These are phyloP conservation scores for Drosophila kurseongensis DNA, from an alignment of 1,140 invertebrate species.

Conservation along the genomic window DNA sequence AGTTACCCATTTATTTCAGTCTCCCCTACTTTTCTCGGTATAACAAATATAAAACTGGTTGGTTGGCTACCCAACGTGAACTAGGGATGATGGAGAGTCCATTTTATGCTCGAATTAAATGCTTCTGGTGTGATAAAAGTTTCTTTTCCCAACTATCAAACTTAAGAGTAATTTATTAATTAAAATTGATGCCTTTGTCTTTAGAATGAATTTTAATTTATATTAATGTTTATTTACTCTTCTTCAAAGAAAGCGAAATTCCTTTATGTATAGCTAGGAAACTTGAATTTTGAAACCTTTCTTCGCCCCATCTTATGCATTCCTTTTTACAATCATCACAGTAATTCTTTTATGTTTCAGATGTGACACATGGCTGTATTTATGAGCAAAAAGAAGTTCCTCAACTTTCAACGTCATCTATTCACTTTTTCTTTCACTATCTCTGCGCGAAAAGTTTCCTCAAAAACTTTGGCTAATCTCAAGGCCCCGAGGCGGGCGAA, in stretches of 20 bases:
- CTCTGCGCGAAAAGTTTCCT: slow-evolving; percentile 37
- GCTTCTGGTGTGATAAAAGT: too few species aligned
- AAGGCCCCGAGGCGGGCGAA: slow-evolving; percentile 24
- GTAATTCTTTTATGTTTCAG: neutral
- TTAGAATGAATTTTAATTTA: too few species aligned
- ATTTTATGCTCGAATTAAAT: too few species aligned
- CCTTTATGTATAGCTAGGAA: too few species aligned
- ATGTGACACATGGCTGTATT: neutral
- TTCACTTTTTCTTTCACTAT: slow-evolving; percentile 48
- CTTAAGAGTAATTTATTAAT: too few species aligned
- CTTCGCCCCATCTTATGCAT: neutral
- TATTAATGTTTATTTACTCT: too few species aligned
- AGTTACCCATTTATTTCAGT: slow-evolving; percentile 53
- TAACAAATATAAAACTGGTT: slow-evolving; percentile 7
- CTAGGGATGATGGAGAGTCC: neutral
- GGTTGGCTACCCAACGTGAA: neutral
- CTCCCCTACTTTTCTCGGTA: slow-evolving; percentile 2
- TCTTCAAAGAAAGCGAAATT: too few species aligned
- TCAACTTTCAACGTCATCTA: slow-evolving; percentile 7
- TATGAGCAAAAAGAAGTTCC: neutral
- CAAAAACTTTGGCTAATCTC: slow-evolving; percentile 36
- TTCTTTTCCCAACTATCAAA: too few species aligned
- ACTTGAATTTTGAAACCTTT: too few species aligned
- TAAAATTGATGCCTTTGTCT: too few species aligned
- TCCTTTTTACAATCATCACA: neutral